Percentiles rank a stretch among this genome's conserved stretches.
Evolutionary conservation across 1,140 invertebrate species (phyloP).

Genomic region (Laupala kohalensis): DNA sequence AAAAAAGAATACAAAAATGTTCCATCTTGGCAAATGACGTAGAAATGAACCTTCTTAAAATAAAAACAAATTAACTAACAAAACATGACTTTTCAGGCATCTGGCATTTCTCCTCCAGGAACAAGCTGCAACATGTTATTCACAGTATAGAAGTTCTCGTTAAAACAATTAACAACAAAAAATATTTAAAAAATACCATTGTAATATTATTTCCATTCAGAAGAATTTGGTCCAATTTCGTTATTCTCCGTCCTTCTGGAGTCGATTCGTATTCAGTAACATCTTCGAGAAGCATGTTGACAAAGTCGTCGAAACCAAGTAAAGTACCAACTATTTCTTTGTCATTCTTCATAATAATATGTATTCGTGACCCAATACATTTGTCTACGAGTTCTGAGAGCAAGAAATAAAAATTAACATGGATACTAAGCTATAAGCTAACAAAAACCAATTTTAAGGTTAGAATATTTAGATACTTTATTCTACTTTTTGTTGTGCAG

Average conservation of each 20-base stretch:
- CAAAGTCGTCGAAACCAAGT: constrained; percentile 97
- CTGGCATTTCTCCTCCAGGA: background rate
- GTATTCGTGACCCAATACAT: constrained; percentile 97
- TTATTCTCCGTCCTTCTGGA: constrained; percentile 88
- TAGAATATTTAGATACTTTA: background rate
- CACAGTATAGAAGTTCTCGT: background rate
- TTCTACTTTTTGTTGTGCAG: too few species aligned
- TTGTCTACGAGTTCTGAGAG: constrained; percentile 93
- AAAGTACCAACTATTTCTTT: constrained; percentile 98
- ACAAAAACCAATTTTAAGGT: background rate
- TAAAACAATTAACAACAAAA: too few species aligned
- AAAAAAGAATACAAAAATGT: too few species aligned
- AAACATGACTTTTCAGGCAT: background rate
- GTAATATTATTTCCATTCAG: constrained; percentile 99
- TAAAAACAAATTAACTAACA: background rate
- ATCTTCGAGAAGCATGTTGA: constrained; percentile 91
- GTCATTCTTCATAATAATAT: constrained; percentile 99
- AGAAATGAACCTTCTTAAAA: background rate
- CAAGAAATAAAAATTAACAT: constrained; percentile 13
- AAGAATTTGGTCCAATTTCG: constrained; percentile 94
- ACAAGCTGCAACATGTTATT: background rate
- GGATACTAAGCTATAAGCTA: background rate
- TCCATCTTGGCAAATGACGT: too few species aligned
- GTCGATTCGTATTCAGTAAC: constrained; percentile 92
- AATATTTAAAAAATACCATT: constrained; percentile 53